Base-by-base conservation (phyloP, 2,113 vertebrate genomes). In the Peromyscus leucopus region DNA sequence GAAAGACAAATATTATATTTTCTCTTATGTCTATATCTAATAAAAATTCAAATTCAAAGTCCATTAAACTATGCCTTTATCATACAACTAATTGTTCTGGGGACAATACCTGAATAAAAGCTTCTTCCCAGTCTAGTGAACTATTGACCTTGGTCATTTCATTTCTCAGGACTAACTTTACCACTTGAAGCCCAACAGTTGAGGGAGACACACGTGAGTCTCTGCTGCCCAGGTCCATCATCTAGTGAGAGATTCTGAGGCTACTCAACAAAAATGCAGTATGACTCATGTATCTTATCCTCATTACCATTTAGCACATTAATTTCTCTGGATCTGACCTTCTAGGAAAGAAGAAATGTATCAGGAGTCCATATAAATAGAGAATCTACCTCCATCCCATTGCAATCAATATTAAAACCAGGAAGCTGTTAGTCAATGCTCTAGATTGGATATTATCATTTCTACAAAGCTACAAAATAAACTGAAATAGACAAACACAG, bases 341-440 rank as follows among this genome's bases (percentile, higher is more conserved):
- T 71, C 42, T 48, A 46, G 7, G 36, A 74, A 74, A 8, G 59
- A 67, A 85, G 63, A 55, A 88, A n/a, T 36, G 51, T 55, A n/a
- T 88, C 3, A 31, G n/a, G 33, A 88, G 22, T 24, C 17, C 33
- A 55, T 69, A 9, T 15, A 33, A 51, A n/a, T 55, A 55, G 9
- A 16, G 0, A 46, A 31, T 46, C 4, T 0, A 10, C 31, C 3
- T 31, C 5, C 3, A 19, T 36, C 84, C 19, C 4, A 21, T 24
- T 88, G 48, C 21, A 71, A 55, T 71, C 46, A 71, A 16, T 22
- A 88, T 55, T 1, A 1, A 51, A 71, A 13, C 31, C 2, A 71
- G 11, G 17, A 16, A 71, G 9, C 33, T 7, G 8, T 7, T 5
- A 88, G 33, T 7, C 33, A 72, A 7, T 72, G 46, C 21, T 88